Percentiles rank a stretch among this genome's conserved stretches.
Evolutionary conservation across 37 sponge, comb jelly and placozoan species (phyloP).

Genomic region (Bolinopsis microptera): DNA sequence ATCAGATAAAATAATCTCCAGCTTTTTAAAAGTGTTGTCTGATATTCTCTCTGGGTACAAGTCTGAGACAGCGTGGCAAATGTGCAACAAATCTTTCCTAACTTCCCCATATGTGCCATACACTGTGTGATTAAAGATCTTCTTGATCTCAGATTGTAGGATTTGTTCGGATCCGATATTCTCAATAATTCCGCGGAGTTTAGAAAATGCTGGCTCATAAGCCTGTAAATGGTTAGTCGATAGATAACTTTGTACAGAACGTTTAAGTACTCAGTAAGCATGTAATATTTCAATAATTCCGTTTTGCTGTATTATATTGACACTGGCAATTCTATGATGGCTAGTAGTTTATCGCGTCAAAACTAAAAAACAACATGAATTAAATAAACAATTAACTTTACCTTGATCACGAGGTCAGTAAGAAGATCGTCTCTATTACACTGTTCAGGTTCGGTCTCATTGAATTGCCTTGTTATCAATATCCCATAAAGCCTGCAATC

Average conservation of each 20-base stretch:
- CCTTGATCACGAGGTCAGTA: background rate
- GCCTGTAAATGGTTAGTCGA: no score
- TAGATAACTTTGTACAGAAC: no score
- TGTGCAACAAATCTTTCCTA: background rate
- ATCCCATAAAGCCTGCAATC: background rate
- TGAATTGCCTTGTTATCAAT: background rate
- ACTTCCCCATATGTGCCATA: background rate
- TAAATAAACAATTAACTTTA: no score
- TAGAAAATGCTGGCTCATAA: background rate
- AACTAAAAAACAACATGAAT: no score
- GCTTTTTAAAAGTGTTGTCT: slow-evolving; percentile 6
- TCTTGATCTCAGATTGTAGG: background rate
- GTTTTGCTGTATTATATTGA: no score
- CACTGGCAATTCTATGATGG: no score
- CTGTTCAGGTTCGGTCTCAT: background rate
- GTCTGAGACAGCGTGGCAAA: background rate
- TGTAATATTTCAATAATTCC: no score
- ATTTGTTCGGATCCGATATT: background rate
- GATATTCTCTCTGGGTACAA: background rate
- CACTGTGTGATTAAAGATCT: background rate
- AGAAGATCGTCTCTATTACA: background rate
- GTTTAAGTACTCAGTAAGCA: no score
- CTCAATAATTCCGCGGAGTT: background rate
- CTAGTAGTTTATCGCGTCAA: no score
- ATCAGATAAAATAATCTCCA: background rate